Conservation (phyloP, 2,797 vertebrate genomes). For the Ciconia nigra region DNA sequence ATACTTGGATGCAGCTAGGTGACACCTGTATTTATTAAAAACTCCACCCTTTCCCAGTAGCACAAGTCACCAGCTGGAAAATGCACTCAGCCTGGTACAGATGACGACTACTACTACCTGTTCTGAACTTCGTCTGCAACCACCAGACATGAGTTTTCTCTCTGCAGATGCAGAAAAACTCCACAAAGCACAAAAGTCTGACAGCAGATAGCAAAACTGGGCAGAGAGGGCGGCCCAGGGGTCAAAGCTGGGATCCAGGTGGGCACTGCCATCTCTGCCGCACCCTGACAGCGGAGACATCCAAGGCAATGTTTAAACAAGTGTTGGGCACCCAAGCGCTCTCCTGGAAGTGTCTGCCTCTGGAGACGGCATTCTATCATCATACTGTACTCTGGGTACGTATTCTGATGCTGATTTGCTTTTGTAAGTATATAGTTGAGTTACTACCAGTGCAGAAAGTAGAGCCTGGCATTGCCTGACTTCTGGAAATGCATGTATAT, state of each 20-base stretch:
- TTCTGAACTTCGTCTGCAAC: background rate
- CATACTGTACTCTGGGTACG: background rate
- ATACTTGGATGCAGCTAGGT: background rate
- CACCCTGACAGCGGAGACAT: background rate
- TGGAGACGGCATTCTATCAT: background rate
- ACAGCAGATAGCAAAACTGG: background rate
- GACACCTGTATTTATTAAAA: background rate
- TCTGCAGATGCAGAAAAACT: background rate
- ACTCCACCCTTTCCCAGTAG: background rate
- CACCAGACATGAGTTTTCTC: background rate
- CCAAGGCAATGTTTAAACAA: background rate
- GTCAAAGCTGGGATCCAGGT: background rate
- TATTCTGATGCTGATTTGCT: background rate
- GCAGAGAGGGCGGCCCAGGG: background rate
- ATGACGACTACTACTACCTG: background rate
- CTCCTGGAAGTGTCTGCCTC: background rate
- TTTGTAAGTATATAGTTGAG: background rate
- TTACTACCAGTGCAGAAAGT: background rate
- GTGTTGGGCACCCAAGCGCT: rapidly evolving
- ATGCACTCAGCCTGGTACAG: background rate
- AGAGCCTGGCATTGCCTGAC: background rate
- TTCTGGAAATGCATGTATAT: background rate
- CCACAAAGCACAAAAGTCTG: background rate
- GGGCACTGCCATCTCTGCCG: background rate
- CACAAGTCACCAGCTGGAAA: background rate